These are phyloP conservation scores for Idaea biselata DNA, from an alignment of 2,888 invertebrate species.

Conservation along the genomic window DNA sequence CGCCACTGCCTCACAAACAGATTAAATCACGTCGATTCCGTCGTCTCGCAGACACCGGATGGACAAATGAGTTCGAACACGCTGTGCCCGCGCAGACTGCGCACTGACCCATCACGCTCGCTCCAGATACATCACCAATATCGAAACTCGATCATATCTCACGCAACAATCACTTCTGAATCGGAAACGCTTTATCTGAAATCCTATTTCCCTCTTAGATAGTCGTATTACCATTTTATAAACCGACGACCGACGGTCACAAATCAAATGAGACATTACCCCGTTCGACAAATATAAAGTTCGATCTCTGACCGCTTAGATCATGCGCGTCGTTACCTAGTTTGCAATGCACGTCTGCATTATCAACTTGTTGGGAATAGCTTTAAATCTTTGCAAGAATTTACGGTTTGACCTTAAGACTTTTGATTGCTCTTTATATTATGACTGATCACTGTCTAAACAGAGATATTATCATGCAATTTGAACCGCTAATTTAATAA, in stretches of 20 bases:
- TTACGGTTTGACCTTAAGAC: constrained; percentile 41
- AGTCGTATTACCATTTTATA: background rate
- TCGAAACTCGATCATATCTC: constrained; percentile 49
- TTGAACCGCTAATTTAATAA: constrained; percentile 47
- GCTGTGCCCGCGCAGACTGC: constrained; percentile 36
- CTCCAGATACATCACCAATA: constrained; percentile 54
- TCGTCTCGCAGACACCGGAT: constrained; percentile 45
- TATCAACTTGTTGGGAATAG: constrained; percentile 30
- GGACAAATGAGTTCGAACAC: constrained; percentile 55
- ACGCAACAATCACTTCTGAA: constrained; percentile 32
- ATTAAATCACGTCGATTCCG: constrained; percentile 77
- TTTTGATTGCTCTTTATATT: constrained; percentile 38
- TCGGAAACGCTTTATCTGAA: constrained; percentile 17
- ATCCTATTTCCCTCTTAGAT: background rate
- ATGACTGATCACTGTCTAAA: constrained; percentile 43
- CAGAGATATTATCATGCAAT: constrained; percentile 39
- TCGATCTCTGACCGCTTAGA: constrained; percentile 15
- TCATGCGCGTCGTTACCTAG: constrained; percentile 20
- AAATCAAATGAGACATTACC: background rate
- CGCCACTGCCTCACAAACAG: constrained; percentile 65
- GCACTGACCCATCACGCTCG: constrained; percentile 65
- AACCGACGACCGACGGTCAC: background rate
- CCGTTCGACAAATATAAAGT: constrained; percentile 13
- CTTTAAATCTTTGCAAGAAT: constrained; percentile 33
- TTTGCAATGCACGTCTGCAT: constrained; percentile 27